Conservation (phyloP, 2,888 invertebrate species). For the Parnassius mnemosyne region DNA sequence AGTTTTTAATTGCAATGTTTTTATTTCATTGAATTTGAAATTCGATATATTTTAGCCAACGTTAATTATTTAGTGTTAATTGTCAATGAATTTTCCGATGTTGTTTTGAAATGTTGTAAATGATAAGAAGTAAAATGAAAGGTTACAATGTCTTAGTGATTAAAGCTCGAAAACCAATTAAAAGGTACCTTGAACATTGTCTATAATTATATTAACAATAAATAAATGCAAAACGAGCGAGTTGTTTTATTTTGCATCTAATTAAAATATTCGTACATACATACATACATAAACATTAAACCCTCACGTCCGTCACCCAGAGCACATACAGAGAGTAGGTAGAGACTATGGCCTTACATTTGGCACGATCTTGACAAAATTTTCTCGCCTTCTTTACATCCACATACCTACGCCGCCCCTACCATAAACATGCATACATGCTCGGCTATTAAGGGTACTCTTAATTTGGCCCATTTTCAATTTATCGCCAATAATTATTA, state of each 20-base stretch:
- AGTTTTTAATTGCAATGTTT: conserved; percentile 68
- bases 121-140: conserved; percentile 68
- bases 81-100: conserved; percentile 64
- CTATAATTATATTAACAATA: conserved; percentile 81
- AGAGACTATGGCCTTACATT: no score
- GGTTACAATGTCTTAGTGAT: conserved; percentile 77
- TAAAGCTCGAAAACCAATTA: conserved; percentile 78
- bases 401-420: no score
- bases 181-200: conserved; percentile 81
- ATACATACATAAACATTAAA: no score
- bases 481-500: no score
- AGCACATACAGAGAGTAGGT: no score
- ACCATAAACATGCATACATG: no score
- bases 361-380: no score
- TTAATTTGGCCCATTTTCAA: no score
- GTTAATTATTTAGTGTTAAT: conserved; percentile 70
- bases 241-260: conserved; percentile 32
- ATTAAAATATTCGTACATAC: neutral
- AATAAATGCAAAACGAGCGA: conserved; percentile 71
- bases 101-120: conserved; percentile 76
- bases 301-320: no score
- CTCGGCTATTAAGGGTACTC: no score
- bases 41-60: conserved; percentile 77
- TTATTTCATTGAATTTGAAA: conserved; percentile 60
- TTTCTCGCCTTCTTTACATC: no score